Evolutionary conservation across 2,797 vertebrate genomes (phyloP), one percentile per base, ranked within the genome.

Genomic region (Synaphobranchus kaupii): DNA sequence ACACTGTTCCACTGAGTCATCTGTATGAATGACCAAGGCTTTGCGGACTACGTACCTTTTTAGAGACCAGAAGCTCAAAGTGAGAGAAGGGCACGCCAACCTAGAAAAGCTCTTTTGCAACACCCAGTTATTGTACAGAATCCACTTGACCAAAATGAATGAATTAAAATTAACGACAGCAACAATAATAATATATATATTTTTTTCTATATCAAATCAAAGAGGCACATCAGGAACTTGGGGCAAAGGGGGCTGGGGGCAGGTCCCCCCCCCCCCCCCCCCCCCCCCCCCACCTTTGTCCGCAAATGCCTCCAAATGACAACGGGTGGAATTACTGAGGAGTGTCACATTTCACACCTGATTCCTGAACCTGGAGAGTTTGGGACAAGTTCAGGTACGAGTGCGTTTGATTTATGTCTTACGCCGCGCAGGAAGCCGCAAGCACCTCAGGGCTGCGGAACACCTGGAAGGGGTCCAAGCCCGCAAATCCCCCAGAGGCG

Each of bases 1-100:
- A 87, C 66, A 71, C 63, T 47, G 25, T 81, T 81, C 17, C 10
- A 50, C 63, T 73, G 22, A 87, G 54, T 71, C 80, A 71, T 31
- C 48, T 31, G 68, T 31, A 31, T 8, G 12, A 31, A 31, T 13
- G 28, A 71, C 0, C 68, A 31, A 3, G 56, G 56, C 39, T 39
- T 39, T 39, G 56, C 56, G 10, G 12, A 12, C 10, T 10, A 54
- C 13, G 20, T 15, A 17, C 56, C 15, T 58, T 58, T 17, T 58
- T 15, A 58, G 56, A 3, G 17, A 15, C 39, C 54, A 56, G 54
- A 15, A 17, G 15, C 54, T 39, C 52, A 63, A 4, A 63, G 20
- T 22, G 58, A 63, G 58, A 22, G 20, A 63, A 22, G 20, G 20
- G 20, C 58, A 63, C 17, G 5, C 4, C 58, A 63, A 63, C 20